These are phyloP conservation scores for Adelges cooleyi DNA, from an alignment of 1,140 invertebrate species.

Conservation along the genomic window DNA sequence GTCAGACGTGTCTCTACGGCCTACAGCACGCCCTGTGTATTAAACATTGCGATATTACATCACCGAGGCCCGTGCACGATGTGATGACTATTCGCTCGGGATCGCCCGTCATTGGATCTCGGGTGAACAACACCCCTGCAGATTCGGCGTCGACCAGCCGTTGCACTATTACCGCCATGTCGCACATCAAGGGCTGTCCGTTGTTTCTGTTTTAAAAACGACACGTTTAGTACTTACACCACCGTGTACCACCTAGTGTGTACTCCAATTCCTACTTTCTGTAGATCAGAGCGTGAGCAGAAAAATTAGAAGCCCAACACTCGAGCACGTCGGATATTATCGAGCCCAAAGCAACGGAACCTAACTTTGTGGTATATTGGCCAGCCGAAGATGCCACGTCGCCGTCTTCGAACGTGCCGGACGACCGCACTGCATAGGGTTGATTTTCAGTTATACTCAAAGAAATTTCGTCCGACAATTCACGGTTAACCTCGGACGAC, in stretches of 20 bases:
- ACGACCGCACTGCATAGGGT: conserved; percentile 45
- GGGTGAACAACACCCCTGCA: conserved; percentile 70
- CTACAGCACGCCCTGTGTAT: no score
- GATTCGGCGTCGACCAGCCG: conserved; percentile 55
- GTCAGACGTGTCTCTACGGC: no score
- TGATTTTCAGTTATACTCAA: background rate
- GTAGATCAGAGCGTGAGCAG: conserved; percentile 62
- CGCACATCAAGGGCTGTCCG: conserved; percentile 50
- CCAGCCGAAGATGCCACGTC: conserved; percentile 68
- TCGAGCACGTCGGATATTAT: conserved; percentile 48
- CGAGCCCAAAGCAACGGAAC: conserved; percentile 44
- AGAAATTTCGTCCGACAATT: conserved; percentile 7
- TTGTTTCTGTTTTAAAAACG: conserved; percentile 42
- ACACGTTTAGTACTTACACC: no score
- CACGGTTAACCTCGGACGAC: background rate
- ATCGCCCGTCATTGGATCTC: conserved; percentile 57
- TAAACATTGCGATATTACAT: conserved; percentile 45
- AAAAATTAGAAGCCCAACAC: conserved; percentile 72
- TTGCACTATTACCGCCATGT: conserved; percentile 73
- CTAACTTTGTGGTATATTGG: conserved; percentile 67
- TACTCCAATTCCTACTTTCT: no score
- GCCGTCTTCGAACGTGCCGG: conserved; percentile 64
- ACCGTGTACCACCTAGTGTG: no score
- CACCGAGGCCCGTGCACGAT: conserved; percentile 69
- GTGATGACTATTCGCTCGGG: conserved; percentile 55